Base-by-base conservation (phyloP, 2,113 vertebrate species). In the Anguilla japonica region DNA sequence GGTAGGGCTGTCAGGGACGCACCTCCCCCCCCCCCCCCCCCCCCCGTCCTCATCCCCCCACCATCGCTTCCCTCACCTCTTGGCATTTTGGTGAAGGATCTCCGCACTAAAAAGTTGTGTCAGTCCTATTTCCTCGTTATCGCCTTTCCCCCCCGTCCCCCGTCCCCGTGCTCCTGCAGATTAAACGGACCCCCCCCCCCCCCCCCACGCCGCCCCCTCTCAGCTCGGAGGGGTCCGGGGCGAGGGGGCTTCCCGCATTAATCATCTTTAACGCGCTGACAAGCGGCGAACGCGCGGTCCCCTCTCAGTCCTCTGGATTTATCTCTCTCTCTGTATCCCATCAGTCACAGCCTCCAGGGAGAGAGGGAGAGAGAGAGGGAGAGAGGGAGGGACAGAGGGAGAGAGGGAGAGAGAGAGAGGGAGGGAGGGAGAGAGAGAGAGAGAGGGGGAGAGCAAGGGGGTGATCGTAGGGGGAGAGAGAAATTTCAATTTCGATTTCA, bases 221-320 rank as follows among this genome's bases (percentile, higher is more conserved):
- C 94, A 94, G 94, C 94, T 94, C 79, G 71, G 87, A 87, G 88
- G 89, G 91, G 91, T 91, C 91, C 88, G 87, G 43, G 83, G 39
- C 67, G 75, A 82, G 88, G 84, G 89, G 89, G 96, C 97, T 95
- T 96, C 96, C 94, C 93, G 96, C 97, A 99, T 99, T 98, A 98
- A 99, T 99, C 98, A 99, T 99, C 97, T 99, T 99, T 99, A 99
- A 95, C 93, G 96, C 93, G 93, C 95, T 98, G 98, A 99, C 98
- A 99, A 97, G 96, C 95, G 87, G 79, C 80, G 90, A 92, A 92
- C 92, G 89, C 87, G 89, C 88, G 89, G 89, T 93, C 82, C 43
- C 87, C 88, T 50, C 87, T 91, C 90, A 85, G 29, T 87, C 88
- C 84, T 80, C 89, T 82, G 95, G 95, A 97, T 97, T 97, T 96